Percentiles rank a stretch among this genome's conserved stretches.
These are phyloP conservation scores for Lottia gigantea DNA, from an alignment of 2,888 invertebrate genomes.

Conservation along the genomic window DNA sequence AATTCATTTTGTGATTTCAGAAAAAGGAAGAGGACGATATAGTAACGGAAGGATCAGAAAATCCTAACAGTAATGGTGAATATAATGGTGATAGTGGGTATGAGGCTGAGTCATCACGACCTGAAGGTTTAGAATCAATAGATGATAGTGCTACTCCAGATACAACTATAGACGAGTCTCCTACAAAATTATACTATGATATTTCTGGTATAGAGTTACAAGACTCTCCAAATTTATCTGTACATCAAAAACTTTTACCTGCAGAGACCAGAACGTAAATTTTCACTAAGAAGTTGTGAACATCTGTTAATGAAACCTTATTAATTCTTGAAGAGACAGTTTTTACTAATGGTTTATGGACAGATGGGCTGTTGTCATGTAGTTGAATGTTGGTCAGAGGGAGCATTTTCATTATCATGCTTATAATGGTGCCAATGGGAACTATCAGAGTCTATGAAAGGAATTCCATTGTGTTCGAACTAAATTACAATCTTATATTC, in stretches of 20 bases:
- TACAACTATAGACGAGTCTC: constrained; percentile 30
- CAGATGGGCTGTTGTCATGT: no score
- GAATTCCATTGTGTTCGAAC: no score
- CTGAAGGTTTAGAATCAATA: constrained; percentile 27
- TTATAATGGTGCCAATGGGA: no score
- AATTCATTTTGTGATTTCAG: no score
- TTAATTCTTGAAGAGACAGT: neutral
- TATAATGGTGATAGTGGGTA: constrained; percentile 60
- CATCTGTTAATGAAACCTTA: neutral
- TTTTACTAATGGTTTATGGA: neutral
- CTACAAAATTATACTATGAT: constrained; percentile 22
- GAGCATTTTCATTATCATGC: no score
- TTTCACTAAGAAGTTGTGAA: neutral
- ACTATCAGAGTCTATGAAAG: no score
- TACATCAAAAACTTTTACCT: constrained; percentile 19
- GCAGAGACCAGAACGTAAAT: constrained; percentile 10
- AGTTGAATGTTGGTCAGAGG: no score
- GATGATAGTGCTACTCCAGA: constrained; percentile 40
- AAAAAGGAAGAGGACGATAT: constrained; percentile 39
- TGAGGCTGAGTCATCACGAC: constrained; percentile 57
- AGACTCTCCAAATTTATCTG: constrained; percentile 21
- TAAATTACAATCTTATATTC: no score
- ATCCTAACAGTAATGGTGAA: constrained; percentile 27
- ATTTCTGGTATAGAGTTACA: constrained; percentile 22
- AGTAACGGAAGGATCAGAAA: neutral